phyloP scores from a whole-genome alignment of 2,797 vertebrate species.

The Enteromius trimaculatus region DNA sequence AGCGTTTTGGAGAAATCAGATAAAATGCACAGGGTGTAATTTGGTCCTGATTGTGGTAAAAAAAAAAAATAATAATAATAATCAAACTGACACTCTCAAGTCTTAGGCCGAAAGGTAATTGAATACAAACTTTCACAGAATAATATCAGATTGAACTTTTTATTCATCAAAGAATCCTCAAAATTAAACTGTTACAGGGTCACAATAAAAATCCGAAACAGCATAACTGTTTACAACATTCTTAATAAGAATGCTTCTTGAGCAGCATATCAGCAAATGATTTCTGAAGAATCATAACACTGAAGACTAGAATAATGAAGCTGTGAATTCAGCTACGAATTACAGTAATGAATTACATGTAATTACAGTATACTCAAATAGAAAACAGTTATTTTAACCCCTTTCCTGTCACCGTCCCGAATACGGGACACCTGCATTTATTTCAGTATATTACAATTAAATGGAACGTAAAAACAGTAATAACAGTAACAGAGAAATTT shows the following conservation, averaged over 20 bases:
- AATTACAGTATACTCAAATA: background rate
- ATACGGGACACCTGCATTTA: no score
- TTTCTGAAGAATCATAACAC: background rate
- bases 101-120: background rate
- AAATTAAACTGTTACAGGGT: background rate
- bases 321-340: background rate
- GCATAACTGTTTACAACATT: background rate
- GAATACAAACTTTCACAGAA: conserved; percentile 2
- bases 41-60: background rate
- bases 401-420: no score
- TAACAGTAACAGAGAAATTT: no score
- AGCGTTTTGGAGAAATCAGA: conserved; percentile 11
- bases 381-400: background rate
- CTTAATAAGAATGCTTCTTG: background rate
- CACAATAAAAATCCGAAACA: background rate
- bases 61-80: no score
- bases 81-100: no score
- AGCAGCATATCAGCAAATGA: background rate
- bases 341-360: background rate
- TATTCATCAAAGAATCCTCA: background rate
- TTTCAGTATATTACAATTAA: no score
- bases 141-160: background rate
- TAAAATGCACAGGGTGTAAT: background rate
- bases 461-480: no score
- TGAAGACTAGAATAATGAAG: background rate